Percentiles rank a stretch among this genome's conserved stretches.
Evolutionary conservation across 2,888 invertebrate genomes (phyloP).

Genomic region (Zonitis immaculata): DNA sequence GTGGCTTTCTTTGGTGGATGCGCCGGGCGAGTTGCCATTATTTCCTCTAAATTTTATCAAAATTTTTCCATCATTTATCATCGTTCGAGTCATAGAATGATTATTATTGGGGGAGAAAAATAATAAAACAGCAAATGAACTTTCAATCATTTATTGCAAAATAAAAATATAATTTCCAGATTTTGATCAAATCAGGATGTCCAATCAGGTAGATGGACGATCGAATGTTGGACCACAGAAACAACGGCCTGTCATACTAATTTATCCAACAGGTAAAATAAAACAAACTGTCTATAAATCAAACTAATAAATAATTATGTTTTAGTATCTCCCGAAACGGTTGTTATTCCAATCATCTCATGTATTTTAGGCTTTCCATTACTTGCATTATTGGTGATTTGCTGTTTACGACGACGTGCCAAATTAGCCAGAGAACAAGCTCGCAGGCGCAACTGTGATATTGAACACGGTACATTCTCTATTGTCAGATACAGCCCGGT

Average conservation of each 20-base stretch:
- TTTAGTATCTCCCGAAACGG: constrained; percentile 81
- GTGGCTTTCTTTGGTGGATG: background rate
- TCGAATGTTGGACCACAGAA: constrained; percentile 51
- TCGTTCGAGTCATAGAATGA: no score
- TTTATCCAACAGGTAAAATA: constrained; percentile 64
- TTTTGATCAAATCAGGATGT: constrained; percentile 14
- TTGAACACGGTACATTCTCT: constrained; percentile 78
- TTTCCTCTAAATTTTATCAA: background rate
- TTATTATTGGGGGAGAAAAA: no score
- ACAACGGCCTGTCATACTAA: constrained; percentile 67
- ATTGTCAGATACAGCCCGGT: constrained; percentile 73
- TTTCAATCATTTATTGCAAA: no score
- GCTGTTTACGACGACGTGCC: constrained; percentile 76
- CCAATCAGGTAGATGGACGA: constrained; percentile 20
- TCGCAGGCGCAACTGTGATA: constrained; percentile 72
- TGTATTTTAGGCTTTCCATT: constrained; percentile 87
- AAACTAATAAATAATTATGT: constrained; percentile 23
- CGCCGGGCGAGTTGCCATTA: background rate
- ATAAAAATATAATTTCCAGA: background rate
- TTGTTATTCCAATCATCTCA: constrained; percentile 83
- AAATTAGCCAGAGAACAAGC: constrained; percentile 80
- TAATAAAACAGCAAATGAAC: no score
- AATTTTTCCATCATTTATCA: no score
- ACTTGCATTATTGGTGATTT: constrained; percentile 79
- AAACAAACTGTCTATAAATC: no score